phyloP scores from a whole-genome alignment of 2,797 vertebrate genomes.

The Anguilla pacifica region DNA sequence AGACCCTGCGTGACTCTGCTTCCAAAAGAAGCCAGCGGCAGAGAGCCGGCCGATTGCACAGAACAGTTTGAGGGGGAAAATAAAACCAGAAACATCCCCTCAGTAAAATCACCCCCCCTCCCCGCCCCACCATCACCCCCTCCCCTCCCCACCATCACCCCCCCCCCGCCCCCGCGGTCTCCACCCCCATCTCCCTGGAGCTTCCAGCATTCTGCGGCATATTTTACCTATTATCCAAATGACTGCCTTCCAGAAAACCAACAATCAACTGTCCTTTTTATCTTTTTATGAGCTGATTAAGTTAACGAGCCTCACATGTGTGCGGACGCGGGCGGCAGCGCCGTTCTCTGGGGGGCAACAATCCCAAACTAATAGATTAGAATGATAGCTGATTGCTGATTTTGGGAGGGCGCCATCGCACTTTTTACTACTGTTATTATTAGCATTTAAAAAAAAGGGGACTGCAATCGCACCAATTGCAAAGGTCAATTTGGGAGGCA shows the following conservation, averaged over 20 bases:
- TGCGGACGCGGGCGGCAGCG: slow-evolving; percentile 50
- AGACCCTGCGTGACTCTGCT: slow-evolving; percentile 60
- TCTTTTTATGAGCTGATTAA: slow-evolving; percentile 81
- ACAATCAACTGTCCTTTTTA: slow-evolving; percentile 76
- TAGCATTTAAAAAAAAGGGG: slow-evolving; percentile 39
- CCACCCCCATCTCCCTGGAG: slow-evolving; percentile 49
- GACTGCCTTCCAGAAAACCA: slow-evolving; percentile 79
- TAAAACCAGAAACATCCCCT: slow-evolving; percentile 62
- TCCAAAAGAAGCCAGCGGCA: slow-evolving; percentile 48
- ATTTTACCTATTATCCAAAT: slow-evolving; percentile 82
- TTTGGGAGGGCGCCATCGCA: slow-evolving; percentile 36
- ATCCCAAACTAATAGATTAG: slow-evolving; percentile 52
- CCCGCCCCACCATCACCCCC: slow-evolving; percentile 25
- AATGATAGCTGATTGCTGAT: slow-evolving; percentile 47
- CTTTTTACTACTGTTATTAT: slow-evolving; percentile 46
- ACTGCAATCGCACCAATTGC: slow-evolving; percentile 28
- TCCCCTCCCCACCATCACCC: too few relatives aligned
- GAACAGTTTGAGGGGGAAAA: slow-evolving; percentile 39
- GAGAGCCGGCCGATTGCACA: slow-evolving; percentile 54
- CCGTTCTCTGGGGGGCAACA: slow-evolving; percentile 50
- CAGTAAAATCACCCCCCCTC: slow-evolving; percentile 17
- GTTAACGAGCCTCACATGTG: slow-evolving; percentile 78
- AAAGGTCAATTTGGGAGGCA: slow-evolving; percentile 21
- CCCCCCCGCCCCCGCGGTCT: not conserved
- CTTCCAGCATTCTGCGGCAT: slow-evolving; percentile 67